phyloP scores from a whole-genome alignment of 2,888 invertebrate genomes.

The Apomyelois bistriatella region DNA sequence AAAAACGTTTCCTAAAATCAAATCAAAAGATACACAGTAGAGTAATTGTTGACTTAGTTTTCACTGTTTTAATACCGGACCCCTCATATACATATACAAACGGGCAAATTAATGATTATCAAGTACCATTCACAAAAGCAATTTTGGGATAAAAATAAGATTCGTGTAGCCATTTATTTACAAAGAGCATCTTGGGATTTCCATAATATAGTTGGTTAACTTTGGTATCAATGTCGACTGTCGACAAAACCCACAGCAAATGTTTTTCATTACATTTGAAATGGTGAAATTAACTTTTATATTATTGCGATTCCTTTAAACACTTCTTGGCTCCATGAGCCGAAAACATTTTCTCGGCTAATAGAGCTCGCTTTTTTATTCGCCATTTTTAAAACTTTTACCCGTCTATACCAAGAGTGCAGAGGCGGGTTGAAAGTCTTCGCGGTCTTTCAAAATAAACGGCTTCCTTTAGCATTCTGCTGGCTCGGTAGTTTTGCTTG shows the following conservation, averaged over 20 bases:
- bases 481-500: slow-evolving; percentile 57
- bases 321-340: slow-evolving; percentile 31
- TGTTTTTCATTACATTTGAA: slow-evolving; percentile 6
- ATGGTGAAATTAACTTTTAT: slow-evolving; percentile 33
- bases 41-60: too few species aligned
- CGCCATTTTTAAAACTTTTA: slow-evolving; percentile 52
- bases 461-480: slow-evolving; percentile 66
- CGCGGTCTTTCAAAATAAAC: slow-evolving; percentile 69
- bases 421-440: slow-evolving; percentile 48
- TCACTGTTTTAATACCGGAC: too few species aligned
- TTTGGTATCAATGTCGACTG: too few species aligned
- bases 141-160: too few species aligned
- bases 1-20: too few species aligned
- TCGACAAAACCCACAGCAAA: background rate
- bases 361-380: slow-evolving; percentile 44
- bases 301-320: slow-evolving; percentile 31
- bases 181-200: too few species aligned
- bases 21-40: too few species aligned
- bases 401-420: slow-evolving; percentile 47
- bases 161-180: too few species aligned
- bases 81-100: too few species aligned
- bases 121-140: too few species aligned
- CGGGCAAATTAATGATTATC: too few species aligned
- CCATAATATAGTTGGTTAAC: too few species aligned
- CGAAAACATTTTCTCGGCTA: slow-evolving; percentile 51